Evolutionary conservation across 2,797 vertebrate genomes (phyloP).

Genomic region (Premnoplex brunnescens): DNA sequence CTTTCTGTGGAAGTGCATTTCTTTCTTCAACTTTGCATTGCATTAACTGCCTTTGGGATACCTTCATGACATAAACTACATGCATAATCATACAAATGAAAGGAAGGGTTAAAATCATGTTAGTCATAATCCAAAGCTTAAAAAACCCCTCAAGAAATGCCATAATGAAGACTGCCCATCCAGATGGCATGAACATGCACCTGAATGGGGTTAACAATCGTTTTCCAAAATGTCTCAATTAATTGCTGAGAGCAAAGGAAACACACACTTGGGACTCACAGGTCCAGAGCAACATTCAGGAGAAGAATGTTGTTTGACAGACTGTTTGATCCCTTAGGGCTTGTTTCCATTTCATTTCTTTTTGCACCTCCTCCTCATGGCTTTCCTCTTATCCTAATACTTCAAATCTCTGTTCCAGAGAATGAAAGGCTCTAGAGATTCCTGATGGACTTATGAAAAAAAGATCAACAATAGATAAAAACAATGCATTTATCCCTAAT

Average conservation of each 20-base stretch:
- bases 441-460: neutral
- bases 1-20: neutral
- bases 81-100: neutral
- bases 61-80: neutral
- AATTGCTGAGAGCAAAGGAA: neutral
- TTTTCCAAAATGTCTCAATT: neutral
- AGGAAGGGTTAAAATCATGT: neutral
- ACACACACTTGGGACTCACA: neutral
- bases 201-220: neutral
- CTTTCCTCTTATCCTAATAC: conserved; percentile 5
- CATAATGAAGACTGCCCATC: neutral
- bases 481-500: conserved; percentile 21
- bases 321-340: neutral
- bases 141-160: neutral
- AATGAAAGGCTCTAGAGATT: conserved; percentile 22
- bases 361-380: neutral
- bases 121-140: neutral
- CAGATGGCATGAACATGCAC: neutral
- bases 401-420: conserved; percentile 35
- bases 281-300: neutral
- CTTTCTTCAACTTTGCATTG: neutral
- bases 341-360: conserved; percentile 38
- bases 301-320: neutral
- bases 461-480: conserved; percentile 33
- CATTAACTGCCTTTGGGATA: neutral